Percentiles rank a stretch among this genome's conserved stretches.
phyloP scores from a whole-genome alignment of 1,140 invertebrate species.

The Philaenus spumarius region DNA sequence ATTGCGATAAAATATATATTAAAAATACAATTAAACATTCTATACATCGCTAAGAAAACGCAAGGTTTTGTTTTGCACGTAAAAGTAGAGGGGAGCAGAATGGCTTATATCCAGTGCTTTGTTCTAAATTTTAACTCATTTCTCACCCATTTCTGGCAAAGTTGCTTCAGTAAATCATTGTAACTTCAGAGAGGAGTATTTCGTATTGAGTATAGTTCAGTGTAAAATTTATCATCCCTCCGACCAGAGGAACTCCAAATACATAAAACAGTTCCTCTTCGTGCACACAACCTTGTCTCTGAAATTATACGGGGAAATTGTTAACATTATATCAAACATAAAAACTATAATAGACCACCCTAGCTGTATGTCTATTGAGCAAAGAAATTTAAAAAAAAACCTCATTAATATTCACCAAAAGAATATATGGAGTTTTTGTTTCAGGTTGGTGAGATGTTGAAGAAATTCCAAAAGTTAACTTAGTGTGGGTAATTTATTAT shows the following conservation, averaged over 20 bases:
- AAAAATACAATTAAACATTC: too few relatives aligned
- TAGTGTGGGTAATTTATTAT: too few relatives aligned
- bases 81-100: too few relatives aligned
- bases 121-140: too few relatives aligned
- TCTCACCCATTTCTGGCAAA: constrained; percentile 96
- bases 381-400: background rate
- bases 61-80: too few relatives aligned
- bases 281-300: constrained; percentile 81
- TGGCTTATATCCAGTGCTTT: too few relatives aligned
- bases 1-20: too few relatives aligned
- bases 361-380: background rate
- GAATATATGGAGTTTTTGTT: background rate
- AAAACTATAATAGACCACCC: background rate
- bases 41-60: too few relatives aligned
- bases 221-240: constrained; percentile 66
- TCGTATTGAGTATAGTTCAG: constrained; percentile 87
- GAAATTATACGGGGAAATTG: constrained; percentile 25
- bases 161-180: constrained; percentile 94
- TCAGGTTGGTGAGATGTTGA: too few relatives aligned
- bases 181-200: constrained; percentile 78
- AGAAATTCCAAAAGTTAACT: too few relatives aligned
- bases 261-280: constrained; percentile 91
- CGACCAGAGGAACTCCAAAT: constrained; percentile 74
- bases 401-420: too few relatives aligned
- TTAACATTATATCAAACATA: background rate